Evolutionary conservation across 2,113 vertebrate genomes (phyloP).

Genomic region (Rhinoptilus africanus): DNA sequence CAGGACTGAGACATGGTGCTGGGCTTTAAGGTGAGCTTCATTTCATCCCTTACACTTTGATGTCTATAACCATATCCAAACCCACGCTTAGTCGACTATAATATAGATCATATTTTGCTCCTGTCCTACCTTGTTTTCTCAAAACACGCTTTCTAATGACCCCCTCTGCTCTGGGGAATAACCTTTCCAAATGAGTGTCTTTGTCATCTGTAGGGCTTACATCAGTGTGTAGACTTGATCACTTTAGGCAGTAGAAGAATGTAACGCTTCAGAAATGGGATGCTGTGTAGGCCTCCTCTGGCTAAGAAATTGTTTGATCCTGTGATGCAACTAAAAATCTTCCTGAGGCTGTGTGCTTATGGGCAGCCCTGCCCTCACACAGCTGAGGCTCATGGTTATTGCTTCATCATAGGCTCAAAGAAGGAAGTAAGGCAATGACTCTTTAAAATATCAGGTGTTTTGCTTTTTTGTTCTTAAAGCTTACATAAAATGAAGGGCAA

Average conservation of each 20-base stretch:
- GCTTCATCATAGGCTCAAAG: not conserved
- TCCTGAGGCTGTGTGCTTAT: not conserved
- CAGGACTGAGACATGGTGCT: not conserved
- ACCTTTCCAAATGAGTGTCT: fast-evolving
- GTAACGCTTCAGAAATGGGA: not conserved
- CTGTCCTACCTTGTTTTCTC: not conserved
- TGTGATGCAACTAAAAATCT: not conserved
- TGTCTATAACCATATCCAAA: not conserved
- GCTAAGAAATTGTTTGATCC: not conserved
- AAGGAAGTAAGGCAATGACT: not conserved
- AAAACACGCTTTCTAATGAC: not conserved
- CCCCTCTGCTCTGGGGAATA: not conserved
- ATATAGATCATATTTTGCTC: not conserved
- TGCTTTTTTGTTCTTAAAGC: not conserved
- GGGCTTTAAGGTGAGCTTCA: not conserved
- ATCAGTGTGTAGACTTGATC: not conserved
- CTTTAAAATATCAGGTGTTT: not conserved
- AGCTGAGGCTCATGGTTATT: not conserved
- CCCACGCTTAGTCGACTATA: too few relatives aligned
- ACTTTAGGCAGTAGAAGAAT: not conserved
- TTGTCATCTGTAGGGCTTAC: not conserved
- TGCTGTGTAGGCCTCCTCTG: not conserved
- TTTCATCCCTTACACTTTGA: not conserved
- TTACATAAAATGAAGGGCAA: not conserved
- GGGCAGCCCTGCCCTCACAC: not conserved